phyloP scores from a whole-genome alignment of 92 coral and sea anemone species.

The Montipora capitata region DNA sequence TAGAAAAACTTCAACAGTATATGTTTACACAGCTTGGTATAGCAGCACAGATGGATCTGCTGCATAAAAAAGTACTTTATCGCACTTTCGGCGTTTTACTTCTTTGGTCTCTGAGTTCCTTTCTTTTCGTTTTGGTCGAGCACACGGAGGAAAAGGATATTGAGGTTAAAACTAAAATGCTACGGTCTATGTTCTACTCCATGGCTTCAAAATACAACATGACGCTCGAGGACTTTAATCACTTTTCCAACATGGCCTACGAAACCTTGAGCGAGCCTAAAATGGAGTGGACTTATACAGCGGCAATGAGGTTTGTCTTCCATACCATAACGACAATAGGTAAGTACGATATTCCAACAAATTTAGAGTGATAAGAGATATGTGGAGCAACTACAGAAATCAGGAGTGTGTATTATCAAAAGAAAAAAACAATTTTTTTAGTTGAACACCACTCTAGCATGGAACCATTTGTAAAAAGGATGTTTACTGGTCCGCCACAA shows the following conservation, averaged over 20 bases:
- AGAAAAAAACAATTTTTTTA: too few species aligned
- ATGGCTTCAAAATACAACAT: constrained; percentile 69
- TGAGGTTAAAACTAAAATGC: neutral
- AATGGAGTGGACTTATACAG: constrained; percentile 32
- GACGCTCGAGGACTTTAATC: constrained; percentile 47
- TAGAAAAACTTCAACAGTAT: too few species aligned
- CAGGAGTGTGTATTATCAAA: too few species aligned
- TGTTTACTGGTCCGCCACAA: too few species aligned
- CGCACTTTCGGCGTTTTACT: constrained; percentile 19
- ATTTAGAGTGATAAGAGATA: too few species aligned
- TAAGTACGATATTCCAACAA: neutral
- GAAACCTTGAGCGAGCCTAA: constrained; percentile 48
- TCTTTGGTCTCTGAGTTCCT: constrained; percentile 40
- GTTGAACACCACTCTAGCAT: too few species aligned
- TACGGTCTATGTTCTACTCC: constrained; percentile 33
- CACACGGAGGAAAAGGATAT: constrained; percentile 31
- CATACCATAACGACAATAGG: constrained; percentile 60
- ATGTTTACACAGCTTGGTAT: neutral
- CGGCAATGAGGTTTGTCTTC: constrained; percentile 40
- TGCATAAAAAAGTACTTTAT: constrained; percentile 35
- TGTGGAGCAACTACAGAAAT: too few species aligned
- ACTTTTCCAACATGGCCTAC: constrained; percentile 38
- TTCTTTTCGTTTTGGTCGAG: constrained; percentile 55
- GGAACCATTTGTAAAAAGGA: too few species aligned
- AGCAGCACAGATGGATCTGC: constrained; percentile 25